Evolutionary conservation across 2,888 invertebrate species (phyloP).

Genomic region (Amorpha juglandis): DNA sequence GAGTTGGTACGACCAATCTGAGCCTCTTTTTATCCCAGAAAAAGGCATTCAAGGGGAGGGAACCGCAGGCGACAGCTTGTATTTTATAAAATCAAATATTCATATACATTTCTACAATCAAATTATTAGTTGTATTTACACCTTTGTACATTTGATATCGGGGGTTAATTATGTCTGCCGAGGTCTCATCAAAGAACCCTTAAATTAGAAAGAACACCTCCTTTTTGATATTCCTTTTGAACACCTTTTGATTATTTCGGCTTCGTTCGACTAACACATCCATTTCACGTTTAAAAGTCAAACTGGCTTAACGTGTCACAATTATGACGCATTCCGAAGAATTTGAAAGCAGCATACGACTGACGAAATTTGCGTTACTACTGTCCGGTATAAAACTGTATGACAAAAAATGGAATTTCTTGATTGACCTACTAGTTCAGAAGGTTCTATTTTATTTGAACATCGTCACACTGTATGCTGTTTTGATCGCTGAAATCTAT

Average conservation of each 20-base stretch:
- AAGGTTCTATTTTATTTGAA: conserved; percentile 51
- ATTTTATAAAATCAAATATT: background rate
- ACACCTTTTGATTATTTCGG: conserved; percentile 2
- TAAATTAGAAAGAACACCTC: background rate
- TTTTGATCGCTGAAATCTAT: conserved; percentile 56
- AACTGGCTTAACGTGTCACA: background rate
- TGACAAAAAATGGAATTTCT: conserved; percentile 30
- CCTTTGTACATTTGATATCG: background rate
- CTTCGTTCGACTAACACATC: background rate
- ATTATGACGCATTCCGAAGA: conserved; percentile 25
- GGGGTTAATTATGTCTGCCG: background rate
- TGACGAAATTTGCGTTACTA: conserved; percentile 49
- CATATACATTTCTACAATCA: background rate
- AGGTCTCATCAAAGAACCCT: conserved; percentile 8
- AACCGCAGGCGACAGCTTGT: no score
- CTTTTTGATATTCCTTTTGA: background rate
- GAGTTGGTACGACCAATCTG: no score
- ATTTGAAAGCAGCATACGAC: conserved; percentile 49
- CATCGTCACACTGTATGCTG: conserved; percentile 51
- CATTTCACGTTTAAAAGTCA: background rate
- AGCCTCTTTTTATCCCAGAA: no score
- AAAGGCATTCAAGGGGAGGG: no score
- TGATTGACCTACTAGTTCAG: conserved; percentile 41
- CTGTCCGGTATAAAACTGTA: conserved; percentile 58
- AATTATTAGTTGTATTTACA: background rate